Percentiles rank a stretch among this genome's conserved stretches.
Evolutionary conservation across 1,140 invertebrate genomes (phyloP).

Genomic region (Chironomus tepperi): DNA sequence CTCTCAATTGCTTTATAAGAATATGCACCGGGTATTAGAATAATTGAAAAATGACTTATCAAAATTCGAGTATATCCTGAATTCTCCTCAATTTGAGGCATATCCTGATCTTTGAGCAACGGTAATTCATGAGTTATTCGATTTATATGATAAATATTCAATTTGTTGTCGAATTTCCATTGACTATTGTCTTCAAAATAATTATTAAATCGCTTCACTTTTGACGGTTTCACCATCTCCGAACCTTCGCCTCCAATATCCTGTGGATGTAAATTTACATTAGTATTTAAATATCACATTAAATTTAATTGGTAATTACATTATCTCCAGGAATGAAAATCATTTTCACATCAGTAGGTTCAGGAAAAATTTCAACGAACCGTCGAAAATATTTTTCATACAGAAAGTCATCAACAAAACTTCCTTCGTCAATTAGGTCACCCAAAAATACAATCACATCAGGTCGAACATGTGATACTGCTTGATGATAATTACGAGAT

Average conservation of each 20-base stretch:
- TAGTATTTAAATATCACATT: too few relatives aligned
- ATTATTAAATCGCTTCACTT: slow-evolving; percentile 67
- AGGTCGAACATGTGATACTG: slow-evolving; percentile 56
- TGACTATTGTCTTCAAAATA: slow-evolving; percentile 61
- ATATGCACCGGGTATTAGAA: slow-evolving; percentile 51
- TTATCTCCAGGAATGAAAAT: slow-evolving; percentile 89
- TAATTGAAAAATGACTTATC: slow-evolving; percentile 60
- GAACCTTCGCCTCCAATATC: slow-evolving; percentile 87
- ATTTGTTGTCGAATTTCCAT: slow-evolving; percentile 47
- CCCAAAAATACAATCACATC: slow-evolving; percentile 84
- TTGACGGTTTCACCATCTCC: slow-evolving; percentile 59
- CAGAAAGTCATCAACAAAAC: slow-evolving; percentile 56
- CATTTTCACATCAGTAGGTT: slow-evolving; percentile 48
- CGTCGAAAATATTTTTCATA: slow-evolving; percentile 61
- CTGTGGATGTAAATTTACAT: too few relatives aligned
- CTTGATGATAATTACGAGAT: neutral
- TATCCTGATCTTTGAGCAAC: slow-evolving; percentile 41
- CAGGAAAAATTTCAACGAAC: slow-evolving; percentile 60
- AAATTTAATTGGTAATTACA: slow-evolving; percentile 25
- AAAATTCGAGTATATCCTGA: slow-evolving; percentile 52
- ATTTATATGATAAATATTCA: slow-evolving; percentile 57
- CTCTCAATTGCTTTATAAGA: slow-evolving; percentile 50
- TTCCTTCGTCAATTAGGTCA: slow-evolving; percentile 88
- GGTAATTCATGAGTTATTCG: slow-evolving; percentile 49
- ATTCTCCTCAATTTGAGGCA: slow-evolving; percentile 50